These are phyloP conservation scores for Agriopis marginaria DNA, from an alignment of 2,888 invertebrate species.

Conservation along the genomic window DNA sequence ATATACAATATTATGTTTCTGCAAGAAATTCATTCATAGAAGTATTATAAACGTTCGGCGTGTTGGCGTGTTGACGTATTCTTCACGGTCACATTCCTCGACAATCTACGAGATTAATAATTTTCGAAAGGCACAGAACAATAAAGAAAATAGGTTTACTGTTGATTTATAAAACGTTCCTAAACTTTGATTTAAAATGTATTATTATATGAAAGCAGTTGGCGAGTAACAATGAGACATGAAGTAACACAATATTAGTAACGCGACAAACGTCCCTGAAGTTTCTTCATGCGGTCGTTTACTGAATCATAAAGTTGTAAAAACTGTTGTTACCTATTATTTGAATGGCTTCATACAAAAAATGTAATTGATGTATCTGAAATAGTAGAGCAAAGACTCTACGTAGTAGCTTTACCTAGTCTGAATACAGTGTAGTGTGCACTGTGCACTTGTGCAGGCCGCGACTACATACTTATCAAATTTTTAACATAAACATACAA, in stretches of 20 bases:
- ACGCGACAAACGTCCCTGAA: not conserved
- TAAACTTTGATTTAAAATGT: slow-evolving; percentile 2
- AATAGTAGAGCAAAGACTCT: not conserved
- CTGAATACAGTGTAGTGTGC: not conserved
- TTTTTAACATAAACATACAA: too few species aligned
- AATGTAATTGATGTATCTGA: slow-evolving; percentile 7
- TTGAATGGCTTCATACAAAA: slow-evolving; percentile 19
- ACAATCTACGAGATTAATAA: not conserved
- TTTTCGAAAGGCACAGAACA: not conserved
- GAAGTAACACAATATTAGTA: not conserved
- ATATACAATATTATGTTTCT: not conserved
- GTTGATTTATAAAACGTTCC: slow-evolving; percentile 7
- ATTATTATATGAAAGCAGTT: slow-evolving; percentile 9
- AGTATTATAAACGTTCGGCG: not conserved
- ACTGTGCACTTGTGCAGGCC: too few species aligned
- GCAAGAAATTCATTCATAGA: slow-evolving; percentile 1
- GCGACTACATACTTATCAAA: too few species aligned
- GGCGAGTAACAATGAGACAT: not conserved
- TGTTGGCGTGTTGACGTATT: not conserved
- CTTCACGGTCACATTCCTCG: not conserved
- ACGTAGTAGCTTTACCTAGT: too few species aligned
- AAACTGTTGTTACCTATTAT: slow-evolving; percentile 19
- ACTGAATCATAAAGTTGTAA: slow-evolving; percentile 17
- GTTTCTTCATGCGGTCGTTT: not conserved
- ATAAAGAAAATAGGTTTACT: not conserved